Evolutionary conservation across 2,113 vertebrate species (phyloP).

Genomic region (Austrofundulus limnaeus): DNA sequence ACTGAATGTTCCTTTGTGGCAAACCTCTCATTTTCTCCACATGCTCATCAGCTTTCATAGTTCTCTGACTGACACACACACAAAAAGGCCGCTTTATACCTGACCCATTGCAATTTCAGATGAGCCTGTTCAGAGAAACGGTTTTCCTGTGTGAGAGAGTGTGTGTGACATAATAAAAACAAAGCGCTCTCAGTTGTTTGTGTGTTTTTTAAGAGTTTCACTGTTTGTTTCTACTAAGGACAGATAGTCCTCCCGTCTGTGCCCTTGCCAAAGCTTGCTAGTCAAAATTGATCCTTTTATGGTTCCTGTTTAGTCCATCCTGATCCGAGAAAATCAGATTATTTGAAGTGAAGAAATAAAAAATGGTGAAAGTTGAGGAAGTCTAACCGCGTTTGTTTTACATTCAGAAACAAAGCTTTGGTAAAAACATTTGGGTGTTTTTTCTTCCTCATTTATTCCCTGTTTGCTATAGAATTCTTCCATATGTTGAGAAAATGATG

Average conservation of each 20-base stretch:
- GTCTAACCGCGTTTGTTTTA: conserved; percentile 3
- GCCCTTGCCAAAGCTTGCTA: conserved; percentile 4
- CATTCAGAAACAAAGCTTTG: conserved; percentile 20
- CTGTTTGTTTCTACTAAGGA: conserved; percentile 38
- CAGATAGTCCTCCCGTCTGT: conserved; percentile 32
- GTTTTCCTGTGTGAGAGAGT: conserved; percentile 12
- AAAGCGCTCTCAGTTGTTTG: conserved; percentile 44
- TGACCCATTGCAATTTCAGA: conserved; percentile 70
- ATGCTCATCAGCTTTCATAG: conserved; percentile 61
- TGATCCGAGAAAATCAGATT: conserved; percentile 17
- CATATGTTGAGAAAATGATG: conserved; percentile 7
- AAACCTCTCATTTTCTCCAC: conserved; percentile 71
- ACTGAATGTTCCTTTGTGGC: conserved; percentile 72
- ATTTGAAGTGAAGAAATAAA: conserved; percentile 4
- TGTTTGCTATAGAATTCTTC: background rate
- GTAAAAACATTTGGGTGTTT: conserved; percentile 6
- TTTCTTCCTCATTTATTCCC: conserved; percentile 25
- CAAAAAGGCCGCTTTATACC: conserved; percentile 71
- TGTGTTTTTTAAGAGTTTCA: conserved; percentile 38
- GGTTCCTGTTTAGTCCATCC: conserved; percentile 22
- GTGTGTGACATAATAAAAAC: conserved; percentile 46
- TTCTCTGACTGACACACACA: conserved; percentile 67
- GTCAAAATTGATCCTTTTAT: conserved; percentile 15
- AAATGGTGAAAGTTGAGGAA: conserved; percentile 8
- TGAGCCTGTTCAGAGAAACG: conserved; percentile 54